Evolutionary conservation across 1,140 invertebrate species (phyloP).

Genomic region (Phthorimaea operculella): DNA sequence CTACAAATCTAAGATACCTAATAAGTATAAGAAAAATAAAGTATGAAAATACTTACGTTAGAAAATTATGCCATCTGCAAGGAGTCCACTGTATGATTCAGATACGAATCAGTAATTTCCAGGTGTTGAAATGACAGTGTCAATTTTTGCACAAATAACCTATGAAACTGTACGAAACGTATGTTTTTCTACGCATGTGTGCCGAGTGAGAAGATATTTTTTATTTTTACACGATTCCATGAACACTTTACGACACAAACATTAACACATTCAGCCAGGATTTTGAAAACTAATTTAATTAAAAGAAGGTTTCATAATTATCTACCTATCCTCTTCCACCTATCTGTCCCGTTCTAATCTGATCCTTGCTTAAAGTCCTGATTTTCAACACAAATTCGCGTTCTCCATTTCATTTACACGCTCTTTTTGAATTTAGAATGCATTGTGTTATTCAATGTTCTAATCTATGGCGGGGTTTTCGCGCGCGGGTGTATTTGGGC

Average conservation of each 20-base stretch:
- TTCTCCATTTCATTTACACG: background rate
- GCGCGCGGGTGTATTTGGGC: background rate
- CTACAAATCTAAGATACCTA: too few species aligned
- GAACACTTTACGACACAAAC: background rate
- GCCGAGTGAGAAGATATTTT: background rate
- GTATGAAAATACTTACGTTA: too few species aligned
- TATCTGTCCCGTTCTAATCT: background rate
- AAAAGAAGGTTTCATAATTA: background rate
- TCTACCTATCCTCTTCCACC: background rate
- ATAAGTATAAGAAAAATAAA: too few species aligned
- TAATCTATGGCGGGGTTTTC: too few species aligned
- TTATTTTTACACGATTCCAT: background rate
- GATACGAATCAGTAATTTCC: background rate
- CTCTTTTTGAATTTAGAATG: background rate
- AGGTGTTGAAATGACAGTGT: background rate
- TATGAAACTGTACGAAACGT: background rate
- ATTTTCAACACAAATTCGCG: background rate
- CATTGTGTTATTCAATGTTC: background rate
- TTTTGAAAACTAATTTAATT: background rate
- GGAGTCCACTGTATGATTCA: background rate
- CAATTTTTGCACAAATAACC: background rate
- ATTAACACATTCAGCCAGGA: background rate
- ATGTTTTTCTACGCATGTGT: too few species aligned
- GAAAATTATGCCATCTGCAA: too few species aligned
- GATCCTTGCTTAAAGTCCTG: background rate